A percentile compares a stretch with the other conserved stretches of the same genome.
Conservation (phyloP, 2,888 invertebrate genomes). For the Halictus quadricinctus region DNA sequence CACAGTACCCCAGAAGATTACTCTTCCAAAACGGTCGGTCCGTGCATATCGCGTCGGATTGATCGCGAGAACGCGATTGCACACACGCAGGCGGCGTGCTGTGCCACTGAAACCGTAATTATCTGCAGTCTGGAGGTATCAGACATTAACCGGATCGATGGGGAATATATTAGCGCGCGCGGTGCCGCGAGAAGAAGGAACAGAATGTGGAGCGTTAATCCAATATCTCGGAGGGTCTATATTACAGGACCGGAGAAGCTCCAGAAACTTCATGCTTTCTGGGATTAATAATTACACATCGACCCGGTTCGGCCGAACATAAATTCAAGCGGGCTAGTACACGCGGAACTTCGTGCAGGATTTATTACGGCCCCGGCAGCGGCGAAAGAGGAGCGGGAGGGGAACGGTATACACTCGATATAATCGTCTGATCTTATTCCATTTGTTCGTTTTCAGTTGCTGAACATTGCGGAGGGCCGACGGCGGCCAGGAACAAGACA, state of each 20-base stretch:
- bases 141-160: neutral
- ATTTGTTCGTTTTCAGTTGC: conserved; percentile 22
- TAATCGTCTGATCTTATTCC: conserved; percentile 38
- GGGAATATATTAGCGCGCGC: neutral
- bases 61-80: neutral
- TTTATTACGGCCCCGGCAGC: conserved; percentile 49
- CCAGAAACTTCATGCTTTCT: conserved; percentile 24
- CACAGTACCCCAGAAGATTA: conserved; percentile 1
- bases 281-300: conserved; percentile 59
- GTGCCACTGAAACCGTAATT: conserved; percentile 6
- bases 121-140: neutral
- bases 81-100: neutral
- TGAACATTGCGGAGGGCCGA: conserved; percentile 14
- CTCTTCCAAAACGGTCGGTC: neutral
- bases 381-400: conserved; percentile 9
- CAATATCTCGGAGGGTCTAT: neutral
- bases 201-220: neutral
- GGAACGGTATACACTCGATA: conserved; percentile 26
- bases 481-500: neutral
- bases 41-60: neutral
- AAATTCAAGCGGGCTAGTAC: conserved; percentile 45
- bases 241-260: conserved; percentile 7
- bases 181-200: neutral
- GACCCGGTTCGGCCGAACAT: conserved; percentile 29
- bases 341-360: conserved; percentile 40